Conservation (phyloP, 2,113 vertebrate species). For the Brachionichthys hirsutus region DNA sequence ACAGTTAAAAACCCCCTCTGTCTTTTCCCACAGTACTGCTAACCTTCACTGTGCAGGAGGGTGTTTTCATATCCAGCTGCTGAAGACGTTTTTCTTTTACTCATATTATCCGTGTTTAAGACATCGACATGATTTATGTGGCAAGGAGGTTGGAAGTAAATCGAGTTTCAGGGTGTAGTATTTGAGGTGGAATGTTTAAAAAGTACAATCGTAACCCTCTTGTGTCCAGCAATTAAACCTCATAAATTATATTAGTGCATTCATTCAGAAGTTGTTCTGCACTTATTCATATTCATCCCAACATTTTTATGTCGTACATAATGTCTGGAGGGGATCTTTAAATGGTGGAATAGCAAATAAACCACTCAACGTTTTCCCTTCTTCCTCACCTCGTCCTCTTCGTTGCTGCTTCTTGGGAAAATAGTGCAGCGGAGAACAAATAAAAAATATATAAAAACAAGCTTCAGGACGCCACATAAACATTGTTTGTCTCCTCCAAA, state of each 20-base stretch:
- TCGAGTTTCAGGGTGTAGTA: no score
- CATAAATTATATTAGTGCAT: neutral
- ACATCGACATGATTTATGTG: neutral
- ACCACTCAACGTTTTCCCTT: neutral
- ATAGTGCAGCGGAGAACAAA: neutral
- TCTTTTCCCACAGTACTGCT: neutral
- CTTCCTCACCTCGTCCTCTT: no score
- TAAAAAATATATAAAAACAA: neutral
- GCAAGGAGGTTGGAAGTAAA: neutral
- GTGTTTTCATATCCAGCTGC: neutral
- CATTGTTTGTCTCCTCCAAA: conserved; percentile 19
- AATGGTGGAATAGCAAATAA: neutral
- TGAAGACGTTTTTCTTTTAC: neutral
- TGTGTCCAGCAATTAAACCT: neutral
- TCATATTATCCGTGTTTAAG: neutral
- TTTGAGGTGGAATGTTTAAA: neutral
- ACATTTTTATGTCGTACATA: neutral
- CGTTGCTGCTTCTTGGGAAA: neutral
- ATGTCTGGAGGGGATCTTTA: conserved; percentile 1
- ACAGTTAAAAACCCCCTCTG: neutral
- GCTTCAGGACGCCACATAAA: neutral
- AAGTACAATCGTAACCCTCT: neutral
- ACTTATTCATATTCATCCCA: neutral
- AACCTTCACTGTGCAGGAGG: neutral
- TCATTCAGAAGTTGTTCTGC: neutral